Evolutionary conservation across 2,888 invertebrate species (phyloP), one percentile per base, ranked within the genome.

Genomic region (Aquatica leii): DNA sequence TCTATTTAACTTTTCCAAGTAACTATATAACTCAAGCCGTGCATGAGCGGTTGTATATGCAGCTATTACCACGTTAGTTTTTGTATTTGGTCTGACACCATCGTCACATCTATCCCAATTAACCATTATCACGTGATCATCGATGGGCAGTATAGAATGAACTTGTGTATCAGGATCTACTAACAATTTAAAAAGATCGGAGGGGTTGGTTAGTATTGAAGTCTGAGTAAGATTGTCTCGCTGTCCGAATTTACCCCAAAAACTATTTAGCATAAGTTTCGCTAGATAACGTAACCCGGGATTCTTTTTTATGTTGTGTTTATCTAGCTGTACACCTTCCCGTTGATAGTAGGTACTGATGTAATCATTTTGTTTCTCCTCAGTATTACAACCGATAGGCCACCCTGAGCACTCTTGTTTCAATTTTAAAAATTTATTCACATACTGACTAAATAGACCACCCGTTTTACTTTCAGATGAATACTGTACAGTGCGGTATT

Each of bases 181-280:
- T 4, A 73, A 6, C 18, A 73, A 1, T 17, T 24, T 67, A 21
- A 49, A 65, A 63, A 35, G 71, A 18, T 65, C 57, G 1, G 5
- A 15, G 9, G 59, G 62, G 1, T 67, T 58, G 12, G 51, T 59
- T 2, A 72, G 51, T 5, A 73, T 68, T 1, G 18, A 62, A 0
- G 72, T 69, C 62, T 70, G 61, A 4, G 54, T 51, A 49, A 66
- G 49, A 53, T 72, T 71, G 52, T 73, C 70, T 1, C 71, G 51
- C 40, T 75, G 71, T 0, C 71, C 73, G 50, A 75, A 74, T 62
- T 75, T 72, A 11, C 74, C 74, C 74, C 74, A 76, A 61, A 76
- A 73, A 0, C 70, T 70, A 54, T 76, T 77, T 1, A 75, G 37
- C 41, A 69, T 69, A 1, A 75, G 40, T 56, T 78, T 75, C 1